Base-by-base conservation (phyloP, 2,797 vertebrate genomes). In the Tarsius wallacei region DNA sequence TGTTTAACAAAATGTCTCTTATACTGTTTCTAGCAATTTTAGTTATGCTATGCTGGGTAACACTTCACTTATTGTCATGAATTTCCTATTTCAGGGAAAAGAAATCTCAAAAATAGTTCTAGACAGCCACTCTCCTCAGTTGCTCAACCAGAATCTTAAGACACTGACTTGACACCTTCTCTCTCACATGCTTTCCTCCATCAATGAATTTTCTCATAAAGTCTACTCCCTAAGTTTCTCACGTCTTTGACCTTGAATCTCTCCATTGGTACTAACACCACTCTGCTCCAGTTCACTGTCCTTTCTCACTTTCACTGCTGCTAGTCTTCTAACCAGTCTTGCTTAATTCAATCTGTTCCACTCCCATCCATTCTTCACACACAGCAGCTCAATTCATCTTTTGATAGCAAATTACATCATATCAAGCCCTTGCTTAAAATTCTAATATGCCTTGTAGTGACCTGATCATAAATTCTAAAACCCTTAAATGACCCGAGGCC, bases 1-100 rank as follows among this genome's bases (percentile, higher is more conserved):
- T 36, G 4, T 64, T 91, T 94, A 85, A 85, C 17, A 80, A 74
- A 78, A 74, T 57, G 31, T 85, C 76, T 81, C 15, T 86, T 47
- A 24, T 51, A 49, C 53, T n/a, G 28, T 47, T 31, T 49, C 17
- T 24, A 66, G 8, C 22, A 55, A 36, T 57, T 61, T 21, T 33
- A 63, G 17, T 9, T 77, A 22, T 13, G 4, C 17, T 36, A 2
- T 26, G 2, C 73, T 90, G 57, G 49, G n/a, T 0, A 59, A 19
- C 68, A 42, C 53, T 82, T 68, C 51, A 59, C 36, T 76, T 59
- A 59, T 5, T 26, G 17, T 22, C 21, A 64, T 66, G 24, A 33
- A 11, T 87, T 57, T 6, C 15, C 64, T 87, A 64, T 77, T 83
- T 77, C 47, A 91, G 14, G 17, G 84, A 91, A 83, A 21, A 49